Conservation (phyloP, 2,797 vertebrate species). For the Sarcophilus harrisii region DNA sequence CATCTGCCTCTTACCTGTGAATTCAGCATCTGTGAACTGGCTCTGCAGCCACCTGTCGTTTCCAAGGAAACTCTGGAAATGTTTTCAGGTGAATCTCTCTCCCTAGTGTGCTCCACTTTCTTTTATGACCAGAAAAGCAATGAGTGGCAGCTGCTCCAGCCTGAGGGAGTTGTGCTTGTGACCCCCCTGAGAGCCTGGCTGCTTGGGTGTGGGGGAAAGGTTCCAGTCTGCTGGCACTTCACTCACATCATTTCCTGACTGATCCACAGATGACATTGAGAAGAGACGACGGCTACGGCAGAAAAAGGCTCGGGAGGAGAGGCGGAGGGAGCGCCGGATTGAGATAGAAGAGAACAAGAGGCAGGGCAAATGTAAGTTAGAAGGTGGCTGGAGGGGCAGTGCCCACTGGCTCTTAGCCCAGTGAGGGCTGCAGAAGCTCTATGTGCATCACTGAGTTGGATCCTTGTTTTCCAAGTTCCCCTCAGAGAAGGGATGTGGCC, state of each 20-base stretch:
- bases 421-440: not conserved
- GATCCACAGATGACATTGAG: slow-evolving; percentile 93
- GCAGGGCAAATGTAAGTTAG: slow-evolving; percentile 95
- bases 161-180: not conserved
- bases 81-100: slow-evolving; percentile 91
- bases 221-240: not conserved
- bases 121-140: slow-evolving; percentile 15
- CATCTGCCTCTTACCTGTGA: slow-evolving; percentile 98
- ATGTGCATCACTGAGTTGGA: not conserved
- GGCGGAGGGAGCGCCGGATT: slow-evolving; percentile 94
- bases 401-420: too few relatives aligned
- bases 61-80: slow-evolving; percentile 95
- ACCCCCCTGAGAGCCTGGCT: not conserved
- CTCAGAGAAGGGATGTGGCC: not conserved
- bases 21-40: slow-evolving; percentile 97
- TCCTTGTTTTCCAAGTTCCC: not conserved
- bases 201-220: not conserved
- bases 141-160: not conserved
- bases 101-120: not conserved
- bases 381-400: not conserved
- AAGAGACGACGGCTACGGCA: slow-evolving; percentile 95
- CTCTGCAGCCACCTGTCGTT: slow-evolving; percentile 93
- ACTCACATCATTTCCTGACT: not conserved
- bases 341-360: slow-evolving; percentile 98
- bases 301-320: slow-evolving; percentile 96